Evolutionary conservation across 2,113 vertebrate genomes (phyloP).

Genomic region (Grammomys surdaster): DNA sequence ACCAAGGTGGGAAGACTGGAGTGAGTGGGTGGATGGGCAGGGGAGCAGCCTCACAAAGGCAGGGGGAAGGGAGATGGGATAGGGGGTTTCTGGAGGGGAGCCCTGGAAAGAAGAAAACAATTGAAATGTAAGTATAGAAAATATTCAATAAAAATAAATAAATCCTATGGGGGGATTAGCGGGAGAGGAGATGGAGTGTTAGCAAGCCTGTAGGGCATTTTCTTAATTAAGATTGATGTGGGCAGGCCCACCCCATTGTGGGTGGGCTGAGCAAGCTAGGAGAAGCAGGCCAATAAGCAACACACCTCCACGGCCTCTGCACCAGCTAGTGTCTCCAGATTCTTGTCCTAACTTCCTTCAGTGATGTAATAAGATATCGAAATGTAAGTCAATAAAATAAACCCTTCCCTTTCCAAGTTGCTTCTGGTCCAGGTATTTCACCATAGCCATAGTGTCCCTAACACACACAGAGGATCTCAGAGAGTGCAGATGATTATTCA

Average conservation of each 20-base stretch:
- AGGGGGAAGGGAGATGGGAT: too few species aligned
- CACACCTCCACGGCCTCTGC: neutral
- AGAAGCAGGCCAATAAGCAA: neutral
- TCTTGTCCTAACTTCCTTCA: neutral
- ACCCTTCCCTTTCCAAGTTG: neutral
- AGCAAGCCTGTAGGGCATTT: neutral
- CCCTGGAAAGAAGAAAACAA: too few species aligned
- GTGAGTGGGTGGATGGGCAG: too few species aligned
- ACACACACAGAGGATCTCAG: neutral
- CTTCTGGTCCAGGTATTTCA: neutral
- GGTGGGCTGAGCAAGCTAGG: neutral
- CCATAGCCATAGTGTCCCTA: neutral
- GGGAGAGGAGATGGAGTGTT: neutral
- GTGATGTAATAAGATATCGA: neutral
- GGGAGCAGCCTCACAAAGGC: too few species aligned
- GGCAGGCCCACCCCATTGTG: neutral
- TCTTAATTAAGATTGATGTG: neutral
- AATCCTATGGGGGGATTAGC: too few species aligned
- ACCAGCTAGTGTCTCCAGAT: neutral
- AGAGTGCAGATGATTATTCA: neutral
- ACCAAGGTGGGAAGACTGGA: too few species aligned
- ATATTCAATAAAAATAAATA: too few species aligned
- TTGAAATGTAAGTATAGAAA: too few species aligned
- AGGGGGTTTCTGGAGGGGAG: too few species aligned
- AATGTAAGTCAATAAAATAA: neutral